phyloP scores from a whole-genome alignment of 1,140 invertebrate species.

The Pseudomyrmex sp. region DNA sequence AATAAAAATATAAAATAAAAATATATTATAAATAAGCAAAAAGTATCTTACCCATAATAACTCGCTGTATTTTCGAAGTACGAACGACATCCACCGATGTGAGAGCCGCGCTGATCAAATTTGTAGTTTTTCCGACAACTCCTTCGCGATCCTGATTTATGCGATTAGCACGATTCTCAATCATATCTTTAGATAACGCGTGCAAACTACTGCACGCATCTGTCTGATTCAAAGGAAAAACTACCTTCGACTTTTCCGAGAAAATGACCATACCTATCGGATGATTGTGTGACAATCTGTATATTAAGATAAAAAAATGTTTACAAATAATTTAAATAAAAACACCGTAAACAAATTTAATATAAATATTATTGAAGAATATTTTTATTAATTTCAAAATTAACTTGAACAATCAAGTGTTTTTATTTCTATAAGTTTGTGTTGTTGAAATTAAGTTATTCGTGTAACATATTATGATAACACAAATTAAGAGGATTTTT shows the following conservation, averaged over 20 bases:
- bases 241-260: constrained; percentile 9
- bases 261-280: constrained; percentile 40
- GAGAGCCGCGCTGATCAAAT: constrained; percentile 20
- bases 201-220: not conserved
- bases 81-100: constrained; percentile 6
- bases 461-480: no score
- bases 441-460: no score
- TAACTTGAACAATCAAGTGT: no score
- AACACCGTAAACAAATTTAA: no score
- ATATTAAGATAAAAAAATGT: not conserved
- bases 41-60: not conserved
- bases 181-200: constrained; percentile 10
- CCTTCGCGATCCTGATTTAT: not conserved
- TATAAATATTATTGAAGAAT: no score
- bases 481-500: not conserved
- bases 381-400: no score
- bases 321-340: no score
- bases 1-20: no score
- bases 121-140: constrained; percentile 4
- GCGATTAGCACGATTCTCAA: constrained; percentile 7
- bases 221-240: constrained; percentile 33
- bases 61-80: constrained; percentile 10
- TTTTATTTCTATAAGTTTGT: no score
- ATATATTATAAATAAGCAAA: not conserved
- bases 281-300: constrained; percentile 32